A percentile compares a stretch with the other conserved stretches of the same genome.
These are phyloP conservation scores for Chalcis sispes DNA, from an alignment of 2,888 invertebrate genomes.

Conservation along the genomic window DNA sequence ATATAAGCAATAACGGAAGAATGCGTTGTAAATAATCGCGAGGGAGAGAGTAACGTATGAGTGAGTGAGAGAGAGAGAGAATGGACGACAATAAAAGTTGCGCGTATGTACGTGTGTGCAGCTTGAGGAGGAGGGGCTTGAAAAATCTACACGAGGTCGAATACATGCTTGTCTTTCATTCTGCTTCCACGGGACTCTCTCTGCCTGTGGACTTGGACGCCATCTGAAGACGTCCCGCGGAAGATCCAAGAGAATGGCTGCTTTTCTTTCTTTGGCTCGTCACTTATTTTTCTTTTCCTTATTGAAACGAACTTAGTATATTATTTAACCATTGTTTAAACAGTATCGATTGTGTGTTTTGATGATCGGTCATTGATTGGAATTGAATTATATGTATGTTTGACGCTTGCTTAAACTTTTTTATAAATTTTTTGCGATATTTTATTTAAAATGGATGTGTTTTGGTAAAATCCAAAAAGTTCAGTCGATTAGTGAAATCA, in stretches of 20 bases:
- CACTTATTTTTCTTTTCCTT: too few relatives aligned
- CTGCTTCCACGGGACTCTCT: background rate
- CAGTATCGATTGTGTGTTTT: too few relatives aligned
- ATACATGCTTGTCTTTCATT: background rate
- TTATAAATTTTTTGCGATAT: too few relatives aligned
- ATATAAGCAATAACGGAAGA: conserved; percentile 72
- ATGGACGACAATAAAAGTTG: conserved; percentile 23
- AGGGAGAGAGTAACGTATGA: conserved; percentile 11
- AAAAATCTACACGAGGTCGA: background rate
- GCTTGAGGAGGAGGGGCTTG: background rate
- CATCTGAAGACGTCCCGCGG: conserved; percentile 32
- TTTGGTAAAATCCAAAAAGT: too few relatives aligned
- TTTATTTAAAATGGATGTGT: too few relatives aligned
- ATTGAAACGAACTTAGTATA: too few relatives aligned
- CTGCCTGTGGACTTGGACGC: conserved; percentile 41
- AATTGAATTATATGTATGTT: too few relatives aligned
- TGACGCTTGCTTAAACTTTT: too few relatives aligned
- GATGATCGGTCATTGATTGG: too few relatives aligned
- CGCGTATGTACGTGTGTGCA: background rate
- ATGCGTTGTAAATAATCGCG: conserved; percentile 71
- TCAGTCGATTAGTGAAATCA: too few relatives aligned
- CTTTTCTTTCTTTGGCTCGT: conserved; percentile 18
- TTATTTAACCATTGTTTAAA: too few relatives aligned
- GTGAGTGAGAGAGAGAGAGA: conserved; percentile 39
- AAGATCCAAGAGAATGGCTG: conserved; percentile 21